A percentile compares a stretch with the other conserved stretches of the same genome.
These are phyloP conservation scores for Sipha maydis DNA, from an alignment of 2,888 invertebrate species.

Conservation along the genomic window DNA sequence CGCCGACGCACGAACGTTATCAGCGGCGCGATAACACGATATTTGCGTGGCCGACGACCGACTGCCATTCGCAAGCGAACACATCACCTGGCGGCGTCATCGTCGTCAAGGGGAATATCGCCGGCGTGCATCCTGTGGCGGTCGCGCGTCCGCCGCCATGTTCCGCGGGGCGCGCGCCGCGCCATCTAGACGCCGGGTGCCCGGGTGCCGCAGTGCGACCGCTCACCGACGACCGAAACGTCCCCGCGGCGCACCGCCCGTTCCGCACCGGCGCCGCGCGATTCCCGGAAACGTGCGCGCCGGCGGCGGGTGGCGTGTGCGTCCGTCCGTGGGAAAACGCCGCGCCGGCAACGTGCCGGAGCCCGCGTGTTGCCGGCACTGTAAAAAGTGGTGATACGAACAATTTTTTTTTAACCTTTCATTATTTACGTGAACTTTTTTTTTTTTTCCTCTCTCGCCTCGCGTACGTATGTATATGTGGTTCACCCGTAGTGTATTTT, in stretches of 20 bases:
- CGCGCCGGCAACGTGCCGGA: not conserved
- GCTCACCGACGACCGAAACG: not conserved
- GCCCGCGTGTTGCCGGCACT: slow-evolving; percentile 12
- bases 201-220: not conserved
- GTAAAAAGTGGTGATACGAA: slow-evolving; percentile 60
- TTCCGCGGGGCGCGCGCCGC: not conserved
- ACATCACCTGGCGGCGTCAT: slow-evolving; percentile 2
- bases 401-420: slow-evolving; percentile 60
- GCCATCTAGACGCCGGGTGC: too few relatives aligned
- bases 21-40: too few relatives aligned
- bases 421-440: slow-evolving; percentile 62
- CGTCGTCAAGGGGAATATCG: too few relatives aligned
- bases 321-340: too few relatives aligned
- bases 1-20: too few relatives aligned
- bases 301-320: too few relatives aligned
- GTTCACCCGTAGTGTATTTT: not conserved
- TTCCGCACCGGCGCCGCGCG: not conserved
- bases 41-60: not conserved
- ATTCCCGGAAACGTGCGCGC: too few relatives aligned
- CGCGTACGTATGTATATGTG: too few relatives aligned
- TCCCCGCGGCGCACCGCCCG: not conserved
- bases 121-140: not conserved
- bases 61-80: slow-evolving; percentile 7
- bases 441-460: not conserved
- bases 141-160: slow-evolving; percentile 45